phyloP scores from a whole-genome alignment of 2,888 invertebrate genomes.

The Apotomis turbidana region DNA sequence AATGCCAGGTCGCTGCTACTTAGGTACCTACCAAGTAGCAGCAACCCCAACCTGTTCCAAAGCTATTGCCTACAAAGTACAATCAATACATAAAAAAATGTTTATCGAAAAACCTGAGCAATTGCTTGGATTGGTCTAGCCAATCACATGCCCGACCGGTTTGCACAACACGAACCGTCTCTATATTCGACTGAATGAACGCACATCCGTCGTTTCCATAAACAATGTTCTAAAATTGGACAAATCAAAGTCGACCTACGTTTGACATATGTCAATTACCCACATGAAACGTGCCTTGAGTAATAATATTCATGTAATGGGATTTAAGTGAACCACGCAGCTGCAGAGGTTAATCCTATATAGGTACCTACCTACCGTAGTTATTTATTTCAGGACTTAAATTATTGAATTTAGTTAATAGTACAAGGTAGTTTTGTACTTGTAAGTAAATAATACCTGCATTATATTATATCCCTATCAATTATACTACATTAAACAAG shows the following conservation, averaged over 20 bases:
- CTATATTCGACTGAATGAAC: constrained; percentile 46
- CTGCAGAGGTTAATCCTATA: constrained; percentile 21
- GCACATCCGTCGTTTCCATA: constrained; percentile 75
- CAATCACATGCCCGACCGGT: constrained; percentile 20
- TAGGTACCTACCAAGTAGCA: too few species aligned
- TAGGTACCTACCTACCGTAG: background rate
- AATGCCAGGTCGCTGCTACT: too few species aligned
- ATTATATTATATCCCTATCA: too few species aligned
- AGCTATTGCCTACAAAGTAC: background rate
- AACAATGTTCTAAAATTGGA: constrained; percentile 76
- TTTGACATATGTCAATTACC: constrained; percentile 76
- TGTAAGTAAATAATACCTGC: too few species aligned
- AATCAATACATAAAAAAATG: background rate
- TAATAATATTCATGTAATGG: constrained; percentile 46
- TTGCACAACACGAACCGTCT: constrained; percentile 24
- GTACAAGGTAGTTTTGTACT: too few species aligned
- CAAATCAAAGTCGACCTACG: constrained; percentile 56
- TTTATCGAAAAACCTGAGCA: constrained; percentile 31
- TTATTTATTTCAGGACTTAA: background rate
- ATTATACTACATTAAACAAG: too few species aligned
- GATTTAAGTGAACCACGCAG: constrained; percentile 31
- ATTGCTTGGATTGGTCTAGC: constrained; percentile 8
- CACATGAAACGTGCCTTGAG: constrained; percentile 46
- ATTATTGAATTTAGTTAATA: background rate
- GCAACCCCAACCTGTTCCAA: too few species aligned